These are phyloP conservation scores for Uropsilus gracilis DNA, from an alignment of 2,113 vertebrate genomes.

Conservation along the genomic window DNA sequence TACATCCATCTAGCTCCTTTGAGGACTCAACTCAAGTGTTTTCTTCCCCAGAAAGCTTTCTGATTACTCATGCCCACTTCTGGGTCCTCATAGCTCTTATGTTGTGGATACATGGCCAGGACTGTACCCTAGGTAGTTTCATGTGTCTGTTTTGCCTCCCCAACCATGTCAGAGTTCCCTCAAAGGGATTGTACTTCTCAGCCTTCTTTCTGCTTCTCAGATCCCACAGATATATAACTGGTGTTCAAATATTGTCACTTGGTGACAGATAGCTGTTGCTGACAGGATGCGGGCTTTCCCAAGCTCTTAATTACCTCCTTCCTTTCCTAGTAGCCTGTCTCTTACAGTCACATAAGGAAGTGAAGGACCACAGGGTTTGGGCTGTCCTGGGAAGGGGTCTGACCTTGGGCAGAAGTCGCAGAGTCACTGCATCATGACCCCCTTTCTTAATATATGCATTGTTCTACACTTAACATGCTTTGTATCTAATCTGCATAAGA, in stretches of 20 bases:
- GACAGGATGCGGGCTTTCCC: neutral
- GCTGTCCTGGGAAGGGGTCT: no score
- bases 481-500: neutral
- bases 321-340: neutral
- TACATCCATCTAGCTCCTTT: neutral
- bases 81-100: neutral
- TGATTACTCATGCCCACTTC: neutral
- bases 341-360: neutral
- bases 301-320: neutral
- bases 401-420: no score
- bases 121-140: neutral
- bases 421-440: neutral
- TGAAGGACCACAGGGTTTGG: neutral
- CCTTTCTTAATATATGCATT: neutral
- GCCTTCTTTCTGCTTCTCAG: neutral
- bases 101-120: neutral
- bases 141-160: neutral
- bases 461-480: rapidly evolving
- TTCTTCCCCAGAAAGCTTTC: neutral
- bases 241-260: neutral
- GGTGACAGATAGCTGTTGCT: neutral
- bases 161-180: neutral
- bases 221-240: neutral
- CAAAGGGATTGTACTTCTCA: neutral
- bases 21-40: neutral